These are phyloP conservation scores for Holothuria glaberrima DNA, from an alignment of 35 echinoderm and acorn worm species.

Conservation along the genomic window DNA sequence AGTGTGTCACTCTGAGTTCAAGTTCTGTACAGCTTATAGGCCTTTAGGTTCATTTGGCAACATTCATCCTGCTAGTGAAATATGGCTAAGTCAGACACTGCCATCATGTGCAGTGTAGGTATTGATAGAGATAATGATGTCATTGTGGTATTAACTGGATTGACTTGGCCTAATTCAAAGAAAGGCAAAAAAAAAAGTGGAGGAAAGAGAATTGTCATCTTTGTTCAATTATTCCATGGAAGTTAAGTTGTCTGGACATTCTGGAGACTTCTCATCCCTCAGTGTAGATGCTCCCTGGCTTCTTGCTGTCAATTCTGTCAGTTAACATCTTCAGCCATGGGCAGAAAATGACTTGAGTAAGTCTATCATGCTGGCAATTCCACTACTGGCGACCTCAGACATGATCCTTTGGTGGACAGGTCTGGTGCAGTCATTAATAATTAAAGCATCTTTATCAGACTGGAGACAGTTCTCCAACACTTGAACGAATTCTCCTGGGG, in stretches of 20 bases:
- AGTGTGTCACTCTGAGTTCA: too few relatives aligned
- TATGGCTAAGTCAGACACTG: too few relatives aligned
- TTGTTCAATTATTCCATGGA: background rate
- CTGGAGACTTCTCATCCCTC: constrained; percentile 20
- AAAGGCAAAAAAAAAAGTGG: background rate
- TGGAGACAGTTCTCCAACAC: constrained; percentile 29
- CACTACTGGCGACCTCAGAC: background rate
- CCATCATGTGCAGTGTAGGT: too few relatives aligned
- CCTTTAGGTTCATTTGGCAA: too few relatives aligned
- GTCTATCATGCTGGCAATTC: background rate
- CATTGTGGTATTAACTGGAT: too few relatives aligned
- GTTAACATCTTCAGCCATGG: background rate
- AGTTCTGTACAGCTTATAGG: too few relatives aligned
- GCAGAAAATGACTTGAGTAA: constrained; percentile 39
- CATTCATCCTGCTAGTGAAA: too few relatives aligned
- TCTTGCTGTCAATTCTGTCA: constrained; percentile 21
- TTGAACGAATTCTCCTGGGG: constrained; percentile 39
- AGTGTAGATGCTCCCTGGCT: background rate
- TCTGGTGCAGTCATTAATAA: background rate
- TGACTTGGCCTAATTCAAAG: background rate
- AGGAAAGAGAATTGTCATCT: background rate
- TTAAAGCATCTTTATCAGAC: constrained; percentile 33
- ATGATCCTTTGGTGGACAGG: constrained; percentile 4
- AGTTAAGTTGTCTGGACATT: background rate
- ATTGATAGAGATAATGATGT: too few relatives aligned